Conservation (phyloP, 2,113 vertebrate genomes). For the Hemibates koningsi region DNA sequence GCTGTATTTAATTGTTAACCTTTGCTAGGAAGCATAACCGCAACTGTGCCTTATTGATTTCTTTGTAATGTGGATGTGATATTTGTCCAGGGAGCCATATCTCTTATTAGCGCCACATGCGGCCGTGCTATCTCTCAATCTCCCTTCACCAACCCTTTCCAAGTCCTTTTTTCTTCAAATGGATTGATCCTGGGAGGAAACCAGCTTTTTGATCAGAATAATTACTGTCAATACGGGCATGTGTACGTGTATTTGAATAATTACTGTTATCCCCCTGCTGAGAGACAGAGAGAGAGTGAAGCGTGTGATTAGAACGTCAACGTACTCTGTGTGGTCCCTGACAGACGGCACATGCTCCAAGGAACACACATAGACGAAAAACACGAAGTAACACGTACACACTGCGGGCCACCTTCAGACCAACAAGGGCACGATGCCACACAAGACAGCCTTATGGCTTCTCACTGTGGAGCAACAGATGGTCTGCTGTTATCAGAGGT, state of each 20-base stretch:
- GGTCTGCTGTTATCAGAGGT: not conserved
- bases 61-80: slow-evolving; percentile 53
- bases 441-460: not conserved
- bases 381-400: not conserved
- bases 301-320: slow-evolving; percentile 68
- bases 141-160: not conserved
- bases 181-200: slow-evolving; percentile 74
- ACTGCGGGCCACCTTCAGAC: slow-evolving; percentile 7
- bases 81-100: slow-evolving; percentile 45
- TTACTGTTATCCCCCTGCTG: slow-evolving; percentile 63
- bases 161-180: slow-evolving; percentile 44
- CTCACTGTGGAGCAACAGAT: slow-evolving; percentile 21
- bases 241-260: slow-evolving; percentile 58
- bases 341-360: slow-evolving; percentile 42
- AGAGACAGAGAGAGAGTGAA: slow-evolving; percentile 51
- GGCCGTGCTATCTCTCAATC: slow-evolving; percentile 9
- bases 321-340: slow-evolving; percentile 48
- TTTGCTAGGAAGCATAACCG: slow-evolving; percentile 42
- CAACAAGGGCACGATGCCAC: not conserved
- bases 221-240: slow-evolving; percentile 73
- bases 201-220: slow-evolving; percentile 74
- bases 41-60: slow-evolving; percentile 40
- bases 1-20: slow-evolving; percentile 43
- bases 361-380: not conserved
- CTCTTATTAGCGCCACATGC: slow-evolving; percentile 57